phyloP scores from a whole-genome alignment of 1,140 invertebrate species.

The Lineus longissimus region DNA sequence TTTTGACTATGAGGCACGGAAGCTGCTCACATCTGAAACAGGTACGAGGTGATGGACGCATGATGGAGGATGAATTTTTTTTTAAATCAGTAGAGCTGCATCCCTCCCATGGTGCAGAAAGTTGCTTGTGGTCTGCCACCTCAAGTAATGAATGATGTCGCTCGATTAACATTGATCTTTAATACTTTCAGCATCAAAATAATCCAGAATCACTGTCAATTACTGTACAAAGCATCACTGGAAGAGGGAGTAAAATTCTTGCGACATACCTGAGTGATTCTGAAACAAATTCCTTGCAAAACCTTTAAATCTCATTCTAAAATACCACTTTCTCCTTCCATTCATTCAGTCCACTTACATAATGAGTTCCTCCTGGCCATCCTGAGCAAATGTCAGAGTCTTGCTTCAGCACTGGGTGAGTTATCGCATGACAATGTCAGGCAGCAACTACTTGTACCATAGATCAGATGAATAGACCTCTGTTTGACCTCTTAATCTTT shows the following conservation, averaged over 20 bases:
- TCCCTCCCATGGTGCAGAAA: not conserved
- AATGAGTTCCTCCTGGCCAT: conserved; percentile 78
- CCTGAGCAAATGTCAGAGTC: conserved; percentile 71
- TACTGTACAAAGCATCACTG: too few species aligned
- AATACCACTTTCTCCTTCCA: conserved; percentile 8
- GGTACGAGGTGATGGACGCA: conserved; percentile 22
- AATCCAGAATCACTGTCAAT: too few species aligned
- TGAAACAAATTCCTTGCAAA: conserved; percentile 10
- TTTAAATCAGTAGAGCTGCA: not conserved
- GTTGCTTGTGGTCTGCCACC: too few species aligned
- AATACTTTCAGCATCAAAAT: too few species aligned
- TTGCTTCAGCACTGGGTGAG: conserved; percentile 50
- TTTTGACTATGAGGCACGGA: conserved; percentile 71
- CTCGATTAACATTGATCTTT: too few species aligned
- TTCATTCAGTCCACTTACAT: conserved; percentile 68
- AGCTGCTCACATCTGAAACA: conserved; percentile 65
- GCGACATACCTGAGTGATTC: not conserved
- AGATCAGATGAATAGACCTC: too few species aligned
- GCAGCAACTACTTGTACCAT: conserved; percentile 6
- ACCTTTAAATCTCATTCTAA: conserved; percentile 11
- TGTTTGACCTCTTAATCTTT: too few species aligned
- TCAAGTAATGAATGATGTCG: too few species aligned
- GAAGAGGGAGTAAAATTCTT: too few species aligned
- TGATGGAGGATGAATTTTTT: not conserved
- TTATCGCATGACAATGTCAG: conserved; percentile 1